phyloP scores from a whole-genome alignment of 2,888 invertebrate species.

The Folsomia candida region DNA sequence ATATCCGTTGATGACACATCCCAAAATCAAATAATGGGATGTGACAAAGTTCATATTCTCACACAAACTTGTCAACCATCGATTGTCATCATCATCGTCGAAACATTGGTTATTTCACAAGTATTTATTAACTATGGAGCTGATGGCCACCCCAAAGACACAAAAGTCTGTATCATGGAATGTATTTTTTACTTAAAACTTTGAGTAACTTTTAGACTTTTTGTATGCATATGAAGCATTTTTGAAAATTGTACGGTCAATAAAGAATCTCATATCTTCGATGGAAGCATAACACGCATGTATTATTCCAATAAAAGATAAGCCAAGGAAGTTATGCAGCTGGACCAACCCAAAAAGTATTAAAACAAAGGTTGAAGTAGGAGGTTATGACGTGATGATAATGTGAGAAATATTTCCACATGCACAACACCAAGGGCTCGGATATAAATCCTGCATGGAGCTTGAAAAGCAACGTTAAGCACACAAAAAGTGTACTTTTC shows the following conservation, averaged over 20 bases:
- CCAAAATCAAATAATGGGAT: slow-evolving; percentile 12
- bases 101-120: not conserved
- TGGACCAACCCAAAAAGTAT: not conserved
- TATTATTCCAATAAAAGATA: not conserved
- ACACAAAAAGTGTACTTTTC: not conserved
- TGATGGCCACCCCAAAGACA: no score
- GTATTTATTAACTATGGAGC: not conserved
- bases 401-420: not conserved
- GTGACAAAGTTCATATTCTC: slow-evolving; percentile 16
- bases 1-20: slow-evolving; percentile 16
- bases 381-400: not conserved
- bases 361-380: not conserved
- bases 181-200: no score
- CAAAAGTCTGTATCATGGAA: no score
- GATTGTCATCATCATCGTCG: not conserved
- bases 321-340: not conserved
- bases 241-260: no score
- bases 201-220: no score
- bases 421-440: no score
- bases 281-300: no score
- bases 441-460: not conserved
- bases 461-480: not conserved
- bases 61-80: not conserved
- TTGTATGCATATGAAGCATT: no score
- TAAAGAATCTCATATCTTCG: no score